A percentile compares a stretch with the other conserved stretches of the same genome.
Evolutionary conservation across 2,888 invertebrate genomes (phyloP).

Genomic region (Acrobasis repandana): DNA sequence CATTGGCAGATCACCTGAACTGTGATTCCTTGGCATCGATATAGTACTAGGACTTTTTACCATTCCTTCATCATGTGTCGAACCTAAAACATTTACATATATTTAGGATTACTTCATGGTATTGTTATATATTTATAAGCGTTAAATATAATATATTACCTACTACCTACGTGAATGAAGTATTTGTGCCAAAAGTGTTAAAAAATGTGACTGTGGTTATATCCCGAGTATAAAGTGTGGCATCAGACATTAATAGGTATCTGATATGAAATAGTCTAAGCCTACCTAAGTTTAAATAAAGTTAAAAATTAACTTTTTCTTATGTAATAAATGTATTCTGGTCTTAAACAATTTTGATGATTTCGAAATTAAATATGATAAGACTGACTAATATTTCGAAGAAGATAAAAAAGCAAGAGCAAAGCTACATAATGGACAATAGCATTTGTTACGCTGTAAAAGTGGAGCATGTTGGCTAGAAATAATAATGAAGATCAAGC

Average conservation of each 20-base stretch:
- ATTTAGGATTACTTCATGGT: neutral
- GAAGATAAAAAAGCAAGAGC: slow-evolving; percentile 27
- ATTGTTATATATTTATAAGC: neutral
- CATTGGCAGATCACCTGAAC: slow-evolving; percentile 84
- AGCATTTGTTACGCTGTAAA: slow-evolving; percentile 22
- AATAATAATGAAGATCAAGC: slow-evolving; percentile 27
- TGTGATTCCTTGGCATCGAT: slow-evolving; percentile 91
- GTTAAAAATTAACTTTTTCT: neutral
- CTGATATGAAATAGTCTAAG: neutral
- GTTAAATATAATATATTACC: neutral
- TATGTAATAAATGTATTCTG: too few species aligned
- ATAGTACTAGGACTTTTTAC: slow-evolving; percentile 91
- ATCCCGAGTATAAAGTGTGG: neutral
- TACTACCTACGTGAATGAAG: neutral
- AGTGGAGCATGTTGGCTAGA: slow-evolving; percentile 25
- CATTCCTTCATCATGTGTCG: slow-evolving; percentile 80
- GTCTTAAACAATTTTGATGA: neutral
- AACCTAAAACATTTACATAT: slow-evolving; percentile 55
- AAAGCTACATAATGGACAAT: slow-evolving; percentile 27
- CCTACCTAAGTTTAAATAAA: neutral
- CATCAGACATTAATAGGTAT: neutral
- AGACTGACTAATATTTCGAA: neutral
- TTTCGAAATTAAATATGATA: neutral
- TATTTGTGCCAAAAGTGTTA: neutral
- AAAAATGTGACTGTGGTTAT: neutral